These are phyloP conservation scores for Acromyrmex echinatior DNA, from an alignment of 1,140 invertebrate species.

Conservation along the genomic window DNA sequence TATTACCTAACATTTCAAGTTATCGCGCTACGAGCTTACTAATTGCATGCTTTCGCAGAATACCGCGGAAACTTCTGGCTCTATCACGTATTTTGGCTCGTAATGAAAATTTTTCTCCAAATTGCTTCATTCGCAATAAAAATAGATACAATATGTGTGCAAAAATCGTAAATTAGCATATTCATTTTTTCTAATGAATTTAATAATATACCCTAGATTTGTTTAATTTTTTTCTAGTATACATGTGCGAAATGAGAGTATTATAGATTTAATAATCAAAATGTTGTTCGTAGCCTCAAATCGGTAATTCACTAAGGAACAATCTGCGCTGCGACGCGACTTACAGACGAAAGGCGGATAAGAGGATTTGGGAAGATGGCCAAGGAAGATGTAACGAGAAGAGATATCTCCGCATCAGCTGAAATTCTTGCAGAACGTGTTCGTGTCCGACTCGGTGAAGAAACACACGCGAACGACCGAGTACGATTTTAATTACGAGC, in stretches of 20 bases:
- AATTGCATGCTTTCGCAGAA: slow-evolving; percentile 27
- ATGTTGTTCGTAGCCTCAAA: neutral
- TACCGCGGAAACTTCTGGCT: neutral
- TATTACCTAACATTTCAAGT: slow-evolving; percentile 53
- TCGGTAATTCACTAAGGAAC: neutral
- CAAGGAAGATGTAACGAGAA: slow-evolving; percentile 41
- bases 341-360: slow-evolving; percentile 73
- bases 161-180: neutral
- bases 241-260: neutral
- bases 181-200: neutral
- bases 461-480: slow-evolving; percentile 27
- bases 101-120: neutral
- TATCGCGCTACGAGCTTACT: slow-evolving; percentile 34
- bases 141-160: neutral
- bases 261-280: neutral
- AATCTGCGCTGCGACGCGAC: slow-evolving; percentile 24
- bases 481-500: slow-evolving; percentile 58
- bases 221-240: too few relatives aligned
- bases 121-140: neutral
- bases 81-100: neutral
- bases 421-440: slow-evolving; percentile 51
- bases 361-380: slow-evolving; percentile 33
- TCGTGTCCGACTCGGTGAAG: neutral
- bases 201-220: neutral
- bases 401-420: slow-evolving; percentile 38